These are phyloP conservation scores for Babylonia areolata DNA, from an alignment of 1,140 invertebrate genomes.

Conservation along the genomic window DNA sequence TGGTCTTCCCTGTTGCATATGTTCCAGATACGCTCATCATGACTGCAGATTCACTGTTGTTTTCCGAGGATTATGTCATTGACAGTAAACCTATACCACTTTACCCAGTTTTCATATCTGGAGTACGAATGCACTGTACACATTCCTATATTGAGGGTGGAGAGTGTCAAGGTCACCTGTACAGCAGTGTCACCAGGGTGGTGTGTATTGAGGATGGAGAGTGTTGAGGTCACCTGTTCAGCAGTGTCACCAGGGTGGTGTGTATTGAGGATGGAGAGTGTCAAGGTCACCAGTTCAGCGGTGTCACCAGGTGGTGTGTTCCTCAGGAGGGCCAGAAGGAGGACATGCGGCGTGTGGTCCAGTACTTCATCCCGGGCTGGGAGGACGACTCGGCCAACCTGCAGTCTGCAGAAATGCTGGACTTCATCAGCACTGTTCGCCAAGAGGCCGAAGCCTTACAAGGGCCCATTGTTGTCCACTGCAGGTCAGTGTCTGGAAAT, in stretches of 20 bases:
- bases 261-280: too few species aligned
- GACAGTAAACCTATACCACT: background rate
- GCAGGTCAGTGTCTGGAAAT: slow-evolving; percentile 47
- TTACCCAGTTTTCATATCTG: background rate
- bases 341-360: slow-evolving; percentile 46
- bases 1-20: too few species aligned
- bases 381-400: slow-evolving; percentile 59
- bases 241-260: too few species aligned
- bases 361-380: slow-evolving; percentile 59
- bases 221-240: too few species aligned
- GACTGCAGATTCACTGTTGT: too few species aligned
- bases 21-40: too few species aligned
- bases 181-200: too few species aligned
- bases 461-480: slow-evolving; percentile 57
- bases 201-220: too few species aligned
- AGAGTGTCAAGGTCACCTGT: too few species aligned
- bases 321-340: slow-evolving; percentile 37
- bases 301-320: background rate
- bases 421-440: slow-evolving; percentile 51
- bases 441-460: slow-evolving; percentile 43
- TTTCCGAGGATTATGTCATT: too few species aligned
- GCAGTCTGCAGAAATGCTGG: slow-evolving; percentile 48
- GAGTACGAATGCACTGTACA: background rate
- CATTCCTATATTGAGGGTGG: background rate
- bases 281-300: too few species aligned